Base-by-base conservation (phyloP, 2,888 invertebrate species). In the Hirtodrosophila alboralis region DNA sequence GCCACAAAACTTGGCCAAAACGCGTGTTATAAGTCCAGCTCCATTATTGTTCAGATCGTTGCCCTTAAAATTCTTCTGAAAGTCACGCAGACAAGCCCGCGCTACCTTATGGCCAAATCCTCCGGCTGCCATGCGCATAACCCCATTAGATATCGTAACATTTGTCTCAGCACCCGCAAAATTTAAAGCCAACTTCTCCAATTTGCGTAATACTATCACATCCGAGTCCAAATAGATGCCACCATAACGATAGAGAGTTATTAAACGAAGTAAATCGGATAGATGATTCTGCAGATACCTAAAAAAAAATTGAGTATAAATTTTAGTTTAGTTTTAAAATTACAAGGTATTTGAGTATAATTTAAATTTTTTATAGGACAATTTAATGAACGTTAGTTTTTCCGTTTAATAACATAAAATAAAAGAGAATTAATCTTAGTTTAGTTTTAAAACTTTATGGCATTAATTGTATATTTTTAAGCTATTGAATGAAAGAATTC, bases 201-300 rank as follows among this genome's bases (percentile, higher is more conserved):
- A 45, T 13, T 75, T 84, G 70, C 92, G 94, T 13, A 92, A 92
- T 1, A 95, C 93, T 10, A 96, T 91, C 1, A 95, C 92, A 87
- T 96, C 95, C 62, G 95, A 90, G 77, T 96, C 95, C 49, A 96
- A 88, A 86, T 95, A 95, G 44, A 95, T 93, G 0, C 96, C 96
- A n/a, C 95, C 95, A 88, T 92, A 95, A 86, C 94, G 95, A 92
- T 94, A 95, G 6, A 96, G 89, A 0, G 87, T 89, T 30, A 88
- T 45, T 62, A 81, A 88, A 10, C 88, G 85, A 41, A 87, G 61
- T 57, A 88, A 88, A 59, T 88, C 88, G 1, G 86, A 84, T 23
- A 23, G 23, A 6, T 23, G 23, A 6, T 1, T 6, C 7, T 1
- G 7, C 1, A 23, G 6, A 23, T 23, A 23, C 1, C 6, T 23